Conservation (phyloP, 2,888 invertebrate species). For the Platycheirus rosarum region DNA sequence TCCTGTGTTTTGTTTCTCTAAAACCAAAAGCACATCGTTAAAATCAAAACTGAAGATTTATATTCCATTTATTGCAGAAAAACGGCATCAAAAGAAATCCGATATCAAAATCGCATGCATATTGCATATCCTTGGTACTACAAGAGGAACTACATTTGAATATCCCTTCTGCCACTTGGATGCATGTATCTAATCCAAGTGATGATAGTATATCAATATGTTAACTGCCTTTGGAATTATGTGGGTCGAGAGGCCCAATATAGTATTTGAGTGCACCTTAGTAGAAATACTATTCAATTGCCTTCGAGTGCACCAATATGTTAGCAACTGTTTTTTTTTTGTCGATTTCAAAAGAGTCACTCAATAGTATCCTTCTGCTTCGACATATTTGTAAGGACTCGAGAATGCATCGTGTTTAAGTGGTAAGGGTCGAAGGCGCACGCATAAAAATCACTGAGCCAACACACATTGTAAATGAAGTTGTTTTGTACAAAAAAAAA, state of each 20-base stretch:
- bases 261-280: slow-evolving; percentile 19
- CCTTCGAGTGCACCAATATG: slow-evolving; percentile 17
- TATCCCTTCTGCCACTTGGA: background rate
- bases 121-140: background rate
- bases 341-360: background rate
- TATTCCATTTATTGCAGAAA: slow-evolving; percentile 29
- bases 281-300: slow-evolving; percentile 23
- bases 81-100: slow-evolving; percentile 45
- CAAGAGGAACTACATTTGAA: no score
- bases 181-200: background rate
- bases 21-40: slow-evolving; percentile 29
- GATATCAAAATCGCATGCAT: slow-evolving; percentile 38
- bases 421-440: slow-evolving; percentile 19
- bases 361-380: background rate
- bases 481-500: slow-evolving; percentile 14
- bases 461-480: slow-evolving; percentile 48
- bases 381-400: slow-evolving; percentile 21
- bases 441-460: slow-evolving; percentile 26
- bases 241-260: slow-evolving; percentile 46
- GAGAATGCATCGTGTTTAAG: slow-evolving; percentile 26
- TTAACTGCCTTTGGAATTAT: slow-evolving; percentile 27
- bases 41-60: slow-evolving; percentile 7
- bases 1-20: no score
- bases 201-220: no score
- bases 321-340: slow-evolving; percentile 20